Conservation (phyloP, 1,140 invertebrate species). For the Calephelis nemesis region DNA sequence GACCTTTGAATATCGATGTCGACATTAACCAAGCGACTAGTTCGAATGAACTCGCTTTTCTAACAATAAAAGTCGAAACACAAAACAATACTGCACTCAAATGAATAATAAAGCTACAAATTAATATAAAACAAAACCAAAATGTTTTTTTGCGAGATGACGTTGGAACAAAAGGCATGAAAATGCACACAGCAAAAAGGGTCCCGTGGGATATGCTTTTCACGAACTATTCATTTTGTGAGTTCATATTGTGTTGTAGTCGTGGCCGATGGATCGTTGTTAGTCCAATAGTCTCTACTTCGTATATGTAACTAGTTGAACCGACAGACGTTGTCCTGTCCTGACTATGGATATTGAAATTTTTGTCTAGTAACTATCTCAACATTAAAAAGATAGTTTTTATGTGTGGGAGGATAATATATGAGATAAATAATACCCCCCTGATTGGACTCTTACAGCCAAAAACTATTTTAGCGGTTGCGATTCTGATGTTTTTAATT, state of each 20-base stretch:
- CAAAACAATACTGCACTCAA: slow-evolving; percentile 11
- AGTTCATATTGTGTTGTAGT: slow-evolving; percentile 5
- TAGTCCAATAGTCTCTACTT: neutral
- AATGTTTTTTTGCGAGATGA: slow-evolving; percentile 12
- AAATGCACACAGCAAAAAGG: slow-evolving; percentile 14
- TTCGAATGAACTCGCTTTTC: neutral
- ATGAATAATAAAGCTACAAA: slow-evolving; percentile 17
- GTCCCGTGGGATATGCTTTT: slow-evolving; percentile 15
- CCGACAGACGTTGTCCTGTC: no score
- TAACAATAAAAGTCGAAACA: slow-evolving; percentile 11
- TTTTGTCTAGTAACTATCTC: neutral
- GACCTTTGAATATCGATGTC: neutral
- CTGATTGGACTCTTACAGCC: no score
- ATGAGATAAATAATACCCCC: no score
- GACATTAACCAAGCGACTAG: neutral
- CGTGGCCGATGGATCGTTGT: slow-evolving; percentile 1
- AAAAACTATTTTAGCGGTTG: no score
- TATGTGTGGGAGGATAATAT: no score
- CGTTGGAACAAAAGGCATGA: slow-evolving; percentile 11
- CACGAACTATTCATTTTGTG: slow-evolving; percentile 10
- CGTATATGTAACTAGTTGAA: neutral
- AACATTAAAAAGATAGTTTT: no score
- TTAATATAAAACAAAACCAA: slow-evolving; percentile 16
- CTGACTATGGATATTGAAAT: neutral
- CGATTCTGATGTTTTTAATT: no score